phyloP scores from a whole-genome alignment of 30 jellyfish, hydroid and myxozoan species.

The Catostylus mosaicus region DNA sequence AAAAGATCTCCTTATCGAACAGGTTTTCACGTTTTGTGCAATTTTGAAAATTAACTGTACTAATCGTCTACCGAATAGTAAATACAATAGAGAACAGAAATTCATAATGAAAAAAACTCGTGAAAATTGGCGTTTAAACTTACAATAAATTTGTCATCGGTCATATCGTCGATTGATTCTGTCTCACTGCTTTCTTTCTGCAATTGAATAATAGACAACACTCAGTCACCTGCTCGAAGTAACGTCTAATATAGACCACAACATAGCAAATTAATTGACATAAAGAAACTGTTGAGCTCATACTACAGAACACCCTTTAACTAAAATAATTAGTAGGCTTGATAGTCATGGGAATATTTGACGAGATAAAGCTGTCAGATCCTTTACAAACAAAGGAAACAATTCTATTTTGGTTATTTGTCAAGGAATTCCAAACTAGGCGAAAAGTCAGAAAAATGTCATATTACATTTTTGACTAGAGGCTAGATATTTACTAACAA shows the following conservation, averaged over 20 bases:
- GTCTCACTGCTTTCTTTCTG: slow-evolving; percentile 28
- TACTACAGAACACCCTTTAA: no score
- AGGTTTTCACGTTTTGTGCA: no score
- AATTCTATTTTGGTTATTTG: not conserved
- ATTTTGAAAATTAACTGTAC: no score
- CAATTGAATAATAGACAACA: not conserved
- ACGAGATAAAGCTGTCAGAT: not conserved
- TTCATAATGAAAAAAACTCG: no score
- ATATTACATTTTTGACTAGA: not conserved
- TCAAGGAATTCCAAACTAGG: not conserved
- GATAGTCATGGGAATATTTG: not conserved
- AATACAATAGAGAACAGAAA: no score
- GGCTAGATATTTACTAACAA: not conserved
- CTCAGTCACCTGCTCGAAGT: not conserved
- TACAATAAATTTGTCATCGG: slow-evolving; percentile 34
- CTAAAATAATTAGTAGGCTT: no score
- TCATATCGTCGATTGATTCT: slow-evolving; percentile 44
- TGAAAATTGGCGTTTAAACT: no score
- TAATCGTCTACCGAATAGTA: no score
- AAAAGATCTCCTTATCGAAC: no score
- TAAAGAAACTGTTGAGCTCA: no score
- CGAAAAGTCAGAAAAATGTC: not conserved
- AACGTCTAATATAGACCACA: no score
- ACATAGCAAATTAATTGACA: no score
- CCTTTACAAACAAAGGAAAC: slow-evolving; percentile 2